Evolutionary conservation across 2,797 vertebrate species (phyloP), one percentile per base, ranked within the genome.

Genomic region (Siniperca scherzeri): DNA sequence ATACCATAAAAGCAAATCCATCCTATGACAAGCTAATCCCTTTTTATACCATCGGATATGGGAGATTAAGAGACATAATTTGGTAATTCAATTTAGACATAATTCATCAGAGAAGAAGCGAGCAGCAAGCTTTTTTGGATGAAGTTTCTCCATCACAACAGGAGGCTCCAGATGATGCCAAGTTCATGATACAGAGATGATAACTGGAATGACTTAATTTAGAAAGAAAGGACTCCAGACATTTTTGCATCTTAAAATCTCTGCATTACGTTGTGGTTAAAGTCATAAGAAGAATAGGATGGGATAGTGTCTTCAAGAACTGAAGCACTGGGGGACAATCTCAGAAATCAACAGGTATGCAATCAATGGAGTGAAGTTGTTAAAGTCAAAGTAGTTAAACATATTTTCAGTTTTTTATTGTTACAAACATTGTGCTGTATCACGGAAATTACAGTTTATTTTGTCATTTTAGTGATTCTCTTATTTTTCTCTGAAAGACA

Each of bases 61-160:
- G 84, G 67, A 89, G 86, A 93, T 91, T 91, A 91, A 83, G 86
- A 92, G 80, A 88, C 88, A 86, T 92, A 80, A 91, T 91, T 93
- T 87, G 86, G 89, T 89, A 88, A 92, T 91, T 94, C 74, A 87
- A 92, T 92, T 92, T 86, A 86, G 72, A 92, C 70, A 78, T 88
- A 75, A 93, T 86, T 92, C 81, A 89, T 88, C 84, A 85, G 21
- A 86, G 78, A 74, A 84, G 46, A 86, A 81, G 77, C 88, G 80
- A 61, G 17, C 61, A 66, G 55, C 71, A 61, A 83, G 83, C 73
- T 71, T 87, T 88, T 82, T 77, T 70, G 69, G 85, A 82, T 77
- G 79, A 73, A 81, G 78, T 86, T 87, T 87, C 68, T 92, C 68
- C 30, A 68, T 87, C 87, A 62, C 88, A 74, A 84, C 87, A 88